Conservation (phyloP, 1,140 invertebrate species). For the Drosophila obscura region DNA sequence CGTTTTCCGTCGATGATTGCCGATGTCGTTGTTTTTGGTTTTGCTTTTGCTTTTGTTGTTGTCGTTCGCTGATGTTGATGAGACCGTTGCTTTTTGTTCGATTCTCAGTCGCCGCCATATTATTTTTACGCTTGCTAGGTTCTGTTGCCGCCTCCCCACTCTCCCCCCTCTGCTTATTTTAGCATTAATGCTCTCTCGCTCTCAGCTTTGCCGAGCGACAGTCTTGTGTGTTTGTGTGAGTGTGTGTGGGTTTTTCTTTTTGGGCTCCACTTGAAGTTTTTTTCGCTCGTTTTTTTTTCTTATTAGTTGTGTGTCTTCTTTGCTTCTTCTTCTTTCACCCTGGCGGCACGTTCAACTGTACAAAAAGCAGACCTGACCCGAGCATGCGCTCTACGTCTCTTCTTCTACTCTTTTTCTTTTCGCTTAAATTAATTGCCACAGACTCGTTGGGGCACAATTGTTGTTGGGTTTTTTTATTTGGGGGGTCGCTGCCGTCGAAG, state of each 20-base stretch:
- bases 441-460: conserved; percentile 42
- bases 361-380: conserved; percentile 39
- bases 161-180: neutral
- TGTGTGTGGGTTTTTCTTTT: conserved; percentile 30
- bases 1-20: conserved; percentile 36
- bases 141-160: conserved; percentile 33
- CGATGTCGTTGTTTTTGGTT: conserved; percentile 43
- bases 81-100: conserved; percentile 25
- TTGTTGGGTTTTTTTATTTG: conserved; percentile 39
- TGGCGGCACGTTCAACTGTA: conserved; percentile 62
- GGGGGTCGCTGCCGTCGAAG: conserved; percentile 30
- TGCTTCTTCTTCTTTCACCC: conserved; percentile 23
- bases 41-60: conserved; percentile 45
- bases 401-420: conserved; percentile 29
- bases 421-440: conserved; percentile 56
- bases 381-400: conserved; percentile 66
- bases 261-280: conserved; percentile 15
- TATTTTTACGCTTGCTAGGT: conserved; percentile 70
- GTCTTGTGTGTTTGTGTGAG: neutral
- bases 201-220: conserved; percentile 55
- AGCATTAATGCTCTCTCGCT: conserved; percentile 40
- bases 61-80: conserved; percentile 21
- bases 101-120: conserved; percentile 64
- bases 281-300: conserved; percentile 56
- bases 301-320: conserved; percentile 49